Percentiles rank a stretch among this genome's conserved stretches.
These are phyloP conservation scores for Coelogynopora nodosa DNA, from an alignment of 2,888 invertebrate genomes.

Conservation along the genomic window DNA sequence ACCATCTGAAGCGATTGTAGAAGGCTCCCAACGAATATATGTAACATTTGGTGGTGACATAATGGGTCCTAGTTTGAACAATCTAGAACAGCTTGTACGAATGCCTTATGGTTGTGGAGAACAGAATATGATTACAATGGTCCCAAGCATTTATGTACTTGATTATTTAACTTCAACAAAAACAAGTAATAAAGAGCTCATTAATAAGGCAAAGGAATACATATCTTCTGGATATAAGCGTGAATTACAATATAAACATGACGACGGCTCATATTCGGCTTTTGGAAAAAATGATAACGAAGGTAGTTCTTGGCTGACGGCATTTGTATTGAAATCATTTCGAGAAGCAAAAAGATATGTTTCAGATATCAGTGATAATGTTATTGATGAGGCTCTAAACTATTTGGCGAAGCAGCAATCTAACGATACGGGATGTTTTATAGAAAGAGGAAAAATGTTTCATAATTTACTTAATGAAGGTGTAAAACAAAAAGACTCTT, in stretches of 20 bases:
- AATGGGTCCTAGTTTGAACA: neutral
- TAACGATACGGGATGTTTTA: conserved; percentile 69
- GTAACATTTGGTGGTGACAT: conserved; percentile 10
- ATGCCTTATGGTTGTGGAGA: conserved; percentile 33
- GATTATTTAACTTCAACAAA: conserved; percentile 56
- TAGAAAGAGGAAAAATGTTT: conserved; percentile 68
- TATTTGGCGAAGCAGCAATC: conserved; percentile 74
- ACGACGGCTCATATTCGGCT: conserved; percentile 32
- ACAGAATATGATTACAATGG: conserved; percentile 17
- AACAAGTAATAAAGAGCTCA: conserved; percentile 57
- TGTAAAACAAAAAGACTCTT: conserved; percentile 51
- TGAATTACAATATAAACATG: neutral
- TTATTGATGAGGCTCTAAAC: conserved; percentile 69
- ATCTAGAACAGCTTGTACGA: neutral
- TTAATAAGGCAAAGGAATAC: neutral
- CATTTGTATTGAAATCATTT: conserved; percentile 75
- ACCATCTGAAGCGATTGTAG: conserved; percentile 18
- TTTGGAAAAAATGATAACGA: conserved; percentile 65
- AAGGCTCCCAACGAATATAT: conserved; percentile 20
- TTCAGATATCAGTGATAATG: conserved; percentile 66
- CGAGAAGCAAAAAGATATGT: conserved; percentile 69
- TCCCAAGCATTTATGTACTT: conserved; percentile 30
- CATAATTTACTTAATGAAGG: conserved; percentile 69
- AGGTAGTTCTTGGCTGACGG: conserved; percentile 78
- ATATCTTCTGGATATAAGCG: neutral